Percentiles rank a stretch among this genome's conserved stretches.
Evolutionary conservation across 1,140 invertebrate species (phyloP).

Genomic region (Drosophila trapezifrons): DNA sequence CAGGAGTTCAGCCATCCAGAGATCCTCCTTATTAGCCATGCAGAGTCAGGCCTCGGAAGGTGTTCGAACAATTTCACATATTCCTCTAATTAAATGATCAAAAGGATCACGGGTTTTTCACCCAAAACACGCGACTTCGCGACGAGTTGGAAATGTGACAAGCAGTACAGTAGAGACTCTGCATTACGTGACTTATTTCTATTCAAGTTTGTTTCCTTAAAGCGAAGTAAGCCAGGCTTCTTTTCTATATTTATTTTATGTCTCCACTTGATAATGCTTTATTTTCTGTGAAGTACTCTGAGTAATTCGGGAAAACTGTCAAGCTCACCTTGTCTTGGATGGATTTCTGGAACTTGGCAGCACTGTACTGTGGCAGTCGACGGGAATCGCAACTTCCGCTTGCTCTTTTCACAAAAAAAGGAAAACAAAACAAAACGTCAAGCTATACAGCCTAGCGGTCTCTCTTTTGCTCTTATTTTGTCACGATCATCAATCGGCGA

Average conservation of each 20-base stretch:
- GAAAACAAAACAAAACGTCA: not conserved
- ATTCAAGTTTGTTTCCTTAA: not conserved
- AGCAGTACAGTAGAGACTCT: constrained; percentile 9
- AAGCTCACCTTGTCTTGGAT: too few relatives aligned
- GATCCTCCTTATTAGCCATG: constrained; percentile 72
- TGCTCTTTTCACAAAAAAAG: constrained; percentile 18
- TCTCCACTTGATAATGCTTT: not conserved
- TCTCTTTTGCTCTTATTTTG: constrained; percentile 19
- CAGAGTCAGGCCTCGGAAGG: constrained; percentile 66
- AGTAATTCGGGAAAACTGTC: not conserved
- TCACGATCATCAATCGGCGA: constrained; percentile 38
- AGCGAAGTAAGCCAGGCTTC: not conserved
- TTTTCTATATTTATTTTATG: not conserved
- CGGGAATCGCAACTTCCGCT: constrained; percentile 46
- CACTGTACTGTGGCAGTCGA: not conserved
- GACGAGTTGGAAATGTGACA: constrained; percentile 20
- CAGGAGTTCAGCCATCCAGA: constrained; percentile 8
- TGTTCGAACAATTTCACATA: constrained; percentile 82
- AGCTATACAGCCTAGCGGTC: not conserved
- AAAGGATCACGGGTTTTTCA: constrained; percentile 79
- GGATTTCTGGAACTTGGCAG: not conserved
- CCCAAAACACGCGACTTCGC: constrained; percentile 25
- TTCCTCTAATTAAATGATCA: constrained; percentile 82
- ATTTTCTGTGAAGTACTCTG: not conserved
- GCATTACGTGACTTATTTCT: not conserved